Evolutionary conservation across 2,113 vertebrate species (phyloP).

Genomic region (Ia io): DNA sequence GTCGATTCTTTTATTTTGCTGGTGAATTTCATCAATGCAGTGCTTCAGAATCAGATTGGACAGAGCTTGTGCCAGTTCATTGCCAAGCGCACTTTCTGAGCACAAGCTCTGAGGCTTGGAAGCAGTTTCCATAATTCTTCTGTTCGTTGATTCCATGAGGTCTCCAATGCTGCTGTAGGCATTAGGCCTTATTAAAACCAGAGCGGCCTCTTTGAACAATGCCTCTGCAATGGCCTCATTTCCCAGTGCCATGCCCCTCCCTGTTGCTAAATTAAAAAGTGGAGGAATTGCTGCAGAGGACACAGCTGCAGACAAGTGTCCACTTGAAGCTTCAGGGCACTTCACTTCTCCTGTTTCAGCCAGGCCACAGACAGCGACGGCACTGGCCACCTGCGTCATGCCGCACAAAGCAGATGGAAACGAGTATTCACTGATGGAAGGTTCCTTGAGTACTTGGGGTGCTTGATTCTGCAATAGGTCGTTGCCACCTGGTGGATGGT

Average conservation of each 20-base stretch:
- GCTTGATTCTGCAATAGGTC: slow-evolving; percentile 63
- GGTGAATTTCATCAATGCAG: slow-evolving; percentile 88
- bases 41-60: slow-evolving; percentile 91
- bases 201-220: slow-evolving; percentile 88
- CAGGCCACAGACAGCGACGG: slow-evolving; percentile 90
- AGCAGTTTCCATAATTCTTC: slow-evolving; percentile 87
- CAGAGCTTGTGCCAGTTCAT: slow-evolving; percentile 90
- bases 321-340: slow-evolving; percentile 80
- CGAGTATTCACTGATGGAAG: slow-evolving; percentile 82
- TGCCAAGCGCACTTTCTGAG: slow-evolving; percentile 81
- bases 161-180: slow-evolving; percentile 86
- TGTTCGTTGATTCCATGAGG: slow-evolving; percentile 88
- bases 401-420: slow-evolving; percentile 92
- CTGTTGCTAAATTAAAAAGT: slow-evolving; percentile 83
- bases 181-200: slow-evolving; percentile 87
- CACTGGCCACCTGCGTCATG: slow-evolving; percentile 93
- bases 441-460: slow-evolving; percentile 48
- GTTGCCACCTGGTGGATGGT: neutral
- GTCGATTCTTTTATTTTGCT: slow-evolving; percentile 81
- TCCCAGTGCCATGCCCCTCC: slow-evolving; percentile 85
- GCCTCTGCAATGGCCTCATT: slow-evolving; percentile 89
- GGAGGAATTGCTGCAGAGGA: slow-evolving; percentile 84
- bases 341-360: slow-evolving; percentile 77
- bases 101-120: slow-evolving; percentile 82
- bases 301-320: slow-evolving; percentile 86